These are phyloP conservation scores for Argyresthia albistria DNA, from an alignment of 2,888 invertebrate genomes.

Conservation along the genomic window DNA sequence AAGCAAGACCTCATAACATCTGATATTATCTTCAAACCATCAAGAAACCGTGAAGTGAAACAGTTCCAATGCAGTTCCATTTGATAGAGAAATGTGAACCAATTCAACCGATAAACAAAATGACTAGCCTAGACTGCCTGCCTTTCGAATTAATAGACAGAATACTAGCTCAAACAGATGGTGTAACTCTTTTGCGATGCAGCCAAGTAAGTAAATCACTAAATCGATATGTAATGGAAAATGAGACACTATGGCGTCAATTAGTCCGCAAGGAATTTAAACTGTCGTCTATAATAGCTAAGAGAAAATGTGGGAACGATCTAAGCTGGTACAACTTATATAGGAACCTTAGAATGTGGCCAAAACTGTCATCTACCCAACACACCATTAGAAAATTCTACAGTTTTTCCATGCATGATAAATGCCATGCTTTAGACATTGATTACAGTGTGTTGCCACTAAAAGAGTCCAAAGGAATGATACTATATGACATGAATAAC, in stretches of 20 bases:
- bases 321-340: conserved; percentile 46
- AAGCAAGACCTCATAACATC: too few relatives aligned
- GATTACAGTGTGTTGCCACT: conserved; percentile 41
- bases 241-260: conserved; percentile 41
- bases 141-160: conserved; percentile 47
- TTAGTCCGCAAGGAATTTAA: conserved; percentile 35
- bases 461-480: conserved; percentile 37
- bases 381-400: conserved; percentile 36
- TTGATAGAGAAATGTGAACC: too few relatives aligned
- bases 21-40: too few relatives aligned
- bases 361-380: conserved; percentile 15
- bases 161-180: conserved; percentile 38
- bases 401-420: conserved; percentile 38
- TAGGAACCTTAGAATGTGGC: conserved; percentile 42
- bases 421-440: conserved; percentile 33
- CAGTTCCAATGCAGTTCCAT: too few relatives aligned
- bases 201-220: conserved; percentile 40
- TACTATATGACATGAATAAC: conserved; percentile 38
- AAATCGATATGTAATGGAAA: conserved; percentile 17
- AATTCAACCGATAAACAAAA: not conserved
- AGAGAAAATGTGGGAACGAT: conserved; percentile 35
- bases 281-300: conserved; percentile 41
- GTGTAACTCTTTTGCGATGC: conserved; percentile 37
- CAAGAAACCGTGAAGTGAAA: too few relatives aligned
- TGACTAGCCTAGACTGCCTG: conserved; percentile 11